Evolutionary conservation across 2,113 vertebrate species (phyloP).

Genomic region (Tichodroma muraria): DNA sequence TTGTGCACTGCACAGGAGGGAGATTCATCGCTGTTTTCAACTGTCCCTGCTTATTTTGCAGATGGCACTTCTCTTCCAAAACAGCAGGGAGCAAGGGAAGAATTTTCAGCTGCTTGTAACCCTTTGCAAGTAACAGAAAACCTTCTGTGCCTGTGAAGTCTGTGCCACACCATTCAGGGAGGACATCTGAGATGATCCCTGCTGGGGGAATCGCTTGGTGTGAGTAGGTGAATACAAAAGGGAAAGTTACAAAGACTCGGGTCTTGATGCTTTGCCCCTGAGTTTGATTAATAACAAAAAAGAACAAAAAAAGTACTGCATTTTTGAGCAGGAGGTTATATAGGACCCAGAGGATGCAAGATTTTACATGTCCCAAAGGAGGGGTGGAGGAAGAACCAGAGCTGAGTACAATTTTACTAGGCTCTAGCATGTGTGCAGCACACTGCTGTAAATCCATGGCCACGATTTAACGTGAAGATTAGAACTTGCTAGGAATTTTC

Average conservation of each 20-base stretch:
- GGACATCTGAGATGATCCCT: background rate
- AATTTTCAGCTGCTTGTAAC: background rate
- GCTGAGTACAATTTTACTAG: slow-evolving; percentile 20
- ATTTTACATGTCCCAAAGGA: background rate
- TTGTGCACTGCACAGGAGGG: background rate
- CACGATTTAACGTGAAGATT: background rate
- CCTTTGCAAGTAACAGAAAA: background rate
- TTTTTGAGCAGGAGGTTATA: slow-evolving; percentile 10
- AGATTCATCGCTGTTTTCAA: background rate
- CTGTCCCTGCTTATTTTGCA: background rate
- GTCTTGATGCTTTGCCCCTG: background rate
- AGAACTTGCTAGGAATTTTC: slow-evolving; percentile 45
- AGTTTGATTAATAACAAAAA: background rate
- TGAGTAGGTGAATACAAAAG: background rate
- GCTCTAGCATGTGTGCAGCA: background rate
- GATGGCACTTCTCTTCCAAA: background rate
- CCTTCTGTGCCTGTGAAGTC: background rate
- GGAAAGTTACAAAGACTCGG: background rate
- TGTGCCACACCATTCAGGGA: background rate
- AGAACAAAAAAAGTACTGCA: background rate
- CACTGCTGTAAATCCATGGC: slow-evolving; percentile 7
- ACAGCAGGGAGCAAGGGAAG: background rate
- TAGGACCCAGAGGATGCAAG: background rate
- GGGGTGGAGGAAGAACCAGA: slow-evolving; percentile 12
- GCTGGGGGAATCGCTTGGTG: background rate